Percentiles rank a stretch among this genome's conserved stretches.
Conservation (phyloP, 2,113 vertebrate genomes). For the Phocoena sinus region DNA sequence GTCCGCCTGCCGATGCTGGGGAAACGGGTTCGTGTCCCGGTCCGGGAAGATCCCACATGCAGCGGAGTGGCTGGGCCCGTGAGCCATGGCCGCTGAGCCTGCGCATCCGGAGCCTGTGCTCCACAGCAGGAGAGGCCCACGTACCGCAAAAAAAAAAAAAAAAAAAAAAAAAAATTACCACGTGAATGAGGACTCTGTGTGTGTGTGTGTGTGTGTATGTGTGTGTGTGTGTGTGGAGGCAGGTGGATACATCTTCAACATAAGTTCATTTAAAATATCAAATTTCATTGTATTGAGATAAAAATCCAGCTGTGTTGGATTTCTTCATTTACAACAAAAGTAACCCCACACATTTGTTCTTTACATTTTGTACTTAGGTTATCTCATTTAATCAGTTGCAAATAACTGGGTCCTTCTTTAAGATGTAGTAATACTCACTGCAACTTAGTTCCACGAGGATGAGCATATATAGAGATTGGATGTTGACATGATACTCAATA, state of each 20-base stretch:
- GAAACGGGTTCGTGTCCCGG: too few relatives aligned
- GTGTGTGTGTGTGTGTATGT: not conserved
- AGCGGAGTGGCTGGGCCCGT: too few relatives aligned
- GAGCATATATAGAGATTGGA: not conserved
- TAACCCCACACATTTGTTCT: not conserved
- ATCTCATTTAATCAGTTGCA: not conserved
- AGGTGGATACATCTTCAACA: not conserved
- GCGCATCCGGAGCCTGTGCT: too few relatives aligned
- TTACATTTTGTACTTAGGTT: not conserved
- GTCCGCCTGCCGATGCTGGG: too few relatives aligned
- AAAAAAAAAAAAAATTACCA: not conserved
- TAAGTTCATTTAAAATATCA: slow-evolving; percentile 13
- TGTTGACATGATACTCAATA: not conserved
- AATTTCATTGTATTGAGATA: not conserved
- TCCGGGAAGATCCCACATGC: too few relatives aligned
- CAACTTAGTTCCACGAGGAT: not conserved
- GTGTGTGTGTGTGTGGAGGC: not conserved
- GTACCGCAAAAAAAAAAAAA: too few relatives aligned
- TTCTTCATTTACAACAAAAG: slow-evolving; percentile 19
- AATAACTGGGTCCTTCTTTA: slow-evolving; percentile 14
- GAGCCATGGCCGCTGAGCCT: too few relatives aligned
- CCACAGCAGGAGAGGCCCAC: too few relatives aligned
- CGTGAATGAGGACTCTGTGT: not conserved
- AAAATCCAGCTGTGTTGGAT: not conserved
- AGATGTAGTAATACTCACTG: not conserved